A percentile compares a stretch with the other conserved stretches of the same genome.
These are phyloP conservation scores for Archips crataeganus DNA, from an alignment of 2,888 invertebrate species.

Conservation along the genomic window DNA sequence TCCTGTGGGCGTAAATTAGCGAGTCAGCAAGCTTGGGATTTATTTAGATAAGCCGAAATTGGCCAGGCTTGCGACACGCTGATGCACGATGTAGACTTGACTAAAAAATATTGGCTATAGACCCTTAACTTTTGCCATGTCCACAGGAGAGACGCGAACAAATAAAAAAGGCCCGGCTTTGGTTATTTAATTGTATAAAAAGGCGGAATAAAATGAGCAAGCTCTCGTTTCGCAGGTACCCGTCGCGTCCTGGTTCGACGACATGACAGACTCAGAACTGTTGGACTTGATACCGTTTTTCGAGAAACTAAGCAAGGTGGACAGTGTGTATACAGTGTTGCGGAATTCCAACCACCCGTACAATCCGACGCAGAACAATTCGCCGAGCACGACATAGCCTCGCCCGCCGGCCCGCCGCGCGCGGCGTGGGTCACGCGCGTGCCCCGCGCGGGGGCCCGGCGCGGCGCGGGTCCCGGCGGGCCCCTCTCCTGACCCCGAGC, in stretches of 20 bases:
- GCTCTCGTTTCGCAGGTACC: conserved; percentile 91
- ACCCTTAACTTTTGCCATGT: too few species aligned
- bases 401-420: conserved; percentile 43
- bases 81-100: too few species aligned
- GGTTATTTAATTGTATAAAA: too few species aligned
- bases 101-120: too few species aligned
- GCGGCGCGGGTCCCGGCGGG: conserved; percentile 34
- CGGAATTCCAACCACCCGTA: conserved; percentile 96
- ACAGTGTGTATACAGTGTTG: conserved; percentile 98
- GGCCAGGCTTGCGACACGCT: too few species aligned
- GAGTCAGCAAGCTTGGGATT: too few species aligned
- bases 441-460: conserved; percentile 40
- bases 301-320: conserved; percentile 98
- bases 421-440: conserved; percentile 32
- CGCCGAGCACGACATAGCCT: conserved; percentile 60
- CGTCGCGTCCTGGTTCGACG: conserved; percentile 99
- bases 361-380: conserved; percentile 83
- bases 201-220: not conserved
- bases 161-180: too few species aligned
- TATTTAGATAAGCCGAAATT: too few species aligned
- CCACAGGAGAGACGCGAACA: too few species aligned
- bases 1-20: too few species aligned
- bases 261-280: conserved; percentile 98
- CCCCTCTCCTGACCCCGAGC: too few species aligned
- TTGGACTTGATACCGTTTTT: conserved; percentile 99